Conservation (phyloP, 1,140 invertebrate genomes). For the Lucilia cuprina region DNA sequence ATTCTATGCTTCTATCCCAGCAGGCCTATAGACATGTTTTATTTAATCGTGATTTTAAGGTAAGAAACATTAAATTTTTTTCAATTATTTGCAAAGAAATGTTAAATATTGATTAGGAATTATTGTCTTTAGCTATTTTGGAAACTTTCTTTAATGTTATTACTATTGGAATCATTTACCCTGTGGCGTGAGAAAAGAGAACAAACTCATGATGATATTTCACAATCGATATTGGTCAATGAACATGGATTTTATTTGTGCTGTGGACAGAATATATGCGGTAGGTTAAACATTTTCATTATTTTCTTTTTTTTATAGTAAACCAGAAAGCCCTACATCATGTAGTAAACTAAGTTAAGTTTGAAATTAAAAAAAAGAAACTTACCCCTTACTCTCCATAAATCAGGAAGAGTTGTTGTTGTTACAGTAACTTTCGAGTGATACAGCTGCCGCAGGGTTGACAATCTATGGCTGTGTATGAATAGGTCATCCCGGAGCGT, state of each 20-base stretch:
- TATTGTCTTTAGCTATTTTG: constrained; percentile 66
- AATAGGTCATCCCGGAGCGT: too few species aligned
- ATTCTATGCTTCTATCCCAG: constrained; percentile 79
- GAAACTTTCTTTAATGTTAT: constrained; percentile 68
- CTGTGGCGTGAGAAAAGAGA: constrained; percentile 63
- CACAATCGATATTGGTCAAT: constrained; percentile 62
- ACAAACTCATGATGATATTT: constrained; percentile 48
- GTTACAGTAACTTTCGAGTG: too few species aligned
- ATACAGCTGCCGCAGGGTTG: too few species aligned
- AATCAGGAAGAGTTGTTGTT: too few species aligned
- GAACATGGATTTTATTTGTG: constrained; percentile 66
- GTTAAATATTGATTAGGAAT: not conserved
- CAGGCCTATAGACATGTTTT: constrained; percentile 84
- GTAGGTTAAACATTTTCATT: constrained; percentile 40
- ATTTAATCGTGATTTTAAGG: constrained; percentile 77
- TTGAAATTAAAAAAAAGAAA: too few species aligned
- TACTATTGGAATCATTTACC: constrained; percentile 69
- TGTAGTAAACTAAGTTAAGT: too few species aligned
- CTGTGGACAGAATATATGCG: constrained; percentile 53
- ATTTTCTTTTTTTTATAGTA: not conserved
- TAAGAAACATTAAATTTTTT: constrained; percentile 46
- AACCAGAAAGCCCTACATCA: too few species aligned
- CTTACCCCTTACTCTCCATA: too few species aligned
- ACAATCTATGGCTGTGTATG: too few species aligned
- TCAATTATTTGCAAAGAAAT: not conserved